A percentile compares a stretch with the other conserved stretches of the same genome.
These are phyloP conservation scores for Leucoptera coffeella DNA, from an alignment of 2,888 invertebrate species.

Conservation along the genomic window DNA sequence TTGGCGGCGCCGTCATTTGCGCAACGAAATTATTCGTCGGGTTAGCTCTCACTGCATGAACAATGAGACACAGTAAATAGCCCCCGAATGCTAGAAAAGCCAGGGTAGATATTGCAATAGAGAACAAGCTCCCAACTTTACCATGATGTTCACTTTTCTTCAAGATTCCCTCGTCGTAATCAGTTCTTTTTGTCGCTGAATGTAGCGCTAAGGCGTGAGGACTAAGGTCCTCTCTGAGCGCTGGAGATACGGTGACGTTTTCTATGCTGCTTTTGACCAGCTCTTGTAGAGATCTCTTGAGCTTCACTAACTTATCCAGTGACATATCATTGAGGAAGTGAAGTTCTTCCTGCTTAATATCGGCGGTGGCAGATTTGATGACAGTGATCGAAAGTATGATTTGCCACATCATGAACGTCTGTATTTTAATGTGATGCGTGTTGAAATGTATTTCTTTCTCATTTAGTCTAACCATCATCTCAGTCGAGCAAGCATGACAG, in stretches of 20 bases:
- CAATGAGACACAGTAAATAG: slow-evolving; percentile 70
- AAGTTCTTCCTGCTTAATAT: slow-evolving; percentile 22
- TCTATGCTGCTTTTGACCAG: slow-evolving; percentile 12
- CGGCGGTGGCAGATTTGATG: slow-evolving; percentile 9
- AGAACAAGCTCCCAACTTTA: slow-evolving; percentile 69
- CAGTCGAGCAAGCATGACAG: slow-evolving; percentile 28
- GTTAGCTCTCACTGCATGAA: slow-evolving; percentile 67
- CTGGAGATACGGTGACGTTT: slow-evolving; percentile 12
- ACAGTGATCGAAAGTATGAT: no score
- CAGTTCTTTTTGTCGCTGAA: slow-evolving; percentile 23
- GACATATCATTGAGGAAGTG: slow-evolving; percentile 62
- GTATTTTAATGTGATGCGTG: slow-evolving; percentile 11
- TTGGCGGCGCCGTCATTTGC: slow-evolving; percentile 17
- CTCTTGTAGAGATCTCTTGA: slow-evolving; percentile 43
- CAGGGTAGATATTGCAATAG: slow-evolving; percentile 69
- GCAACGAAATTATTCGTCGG: slow-evolving; percentile 21
- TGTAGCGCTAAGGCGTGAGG: slow-evolving; percentile 36
- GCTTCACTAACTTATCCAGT: slow-evolving; percentile 59
- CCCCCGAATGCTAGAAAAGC: slow-evolving; percentile 83
- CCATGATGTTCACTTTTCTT: slow-evolving; percentile 45
- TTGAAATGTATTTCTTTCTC: slow-evolving; percentile 11
- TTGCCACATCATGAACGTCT: slow-evolving; percentile 18
- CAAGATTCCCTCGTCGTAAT: slow-evolving; percentile 35
- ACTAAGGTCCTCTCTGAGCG: slow-evolving; percentile 22
- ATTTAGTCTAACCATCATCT: slow-evolving; percentile 15